Evolutionary conservation across 1,140 invertebrate species (phyloP).

Genomic region (Carcinoscorpius rotundicauda): DNA sequence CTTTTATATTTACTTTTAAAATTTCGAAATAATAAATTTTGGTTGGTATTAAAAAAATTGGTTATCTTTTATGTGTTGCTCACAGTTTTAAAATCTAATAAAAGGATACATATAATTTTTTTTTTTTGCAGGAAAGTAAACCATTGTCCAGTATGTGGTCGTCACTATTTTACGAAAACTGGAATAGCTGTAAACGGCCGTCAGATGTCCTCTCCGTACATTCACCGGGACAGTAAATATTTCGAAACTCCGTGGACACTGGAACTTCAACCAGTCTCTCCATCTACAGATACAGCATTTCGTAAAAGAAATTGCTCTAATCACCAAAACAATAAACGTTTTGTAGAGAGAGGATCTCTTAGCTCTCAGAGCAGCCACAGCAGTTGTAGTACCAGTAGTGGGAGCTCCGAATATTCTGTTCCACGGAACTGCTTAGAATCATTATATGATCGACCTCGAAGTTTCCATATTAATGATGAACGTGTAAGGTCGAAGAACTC

Average conservation of each 20-base stretch:
- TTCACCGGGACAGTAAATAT: constrained; percentile 1
- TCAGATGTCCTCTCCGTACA: constrained; percentile 2
- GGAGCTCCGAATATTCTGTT: constrained; percentile 18
- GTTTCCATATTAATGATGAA: neutral
- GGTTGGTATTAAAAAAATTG: no score
- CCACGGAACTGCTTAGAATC: constrained; percentile 14
- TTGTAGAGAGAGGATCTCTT: constrained; percentile 12
- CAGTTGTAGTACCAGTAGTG: constrained; percentile 11
- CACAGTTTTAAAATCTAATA: no score
- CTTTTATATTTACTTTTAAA: no score
- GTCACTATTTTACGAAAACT: neutral
- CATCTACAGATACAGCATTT: neutral
- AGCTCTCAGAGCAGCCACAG: constrained; percentile 16
- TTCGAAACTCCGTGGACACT: constrained; percentile 15
- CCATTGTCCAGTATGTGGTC: no score
- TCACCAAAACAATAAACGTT: constrained; percentile 11
- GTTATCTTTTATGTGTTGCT: no score
- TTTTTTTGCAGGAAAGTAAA: no score
- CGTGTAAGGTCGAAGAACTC: constrained; percentile 2
- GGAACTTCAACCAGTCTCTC: constrained; percentile 9
- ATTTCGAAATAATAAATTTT: no score
- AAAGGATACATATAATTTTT: no score
- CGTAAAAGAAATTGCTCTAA: constrained; percentile 7
- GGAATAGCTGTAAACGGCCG: constrained; percentile 4
- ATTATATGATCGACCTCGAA: constrained; percentile 3